These are phyloP conservation scores for Mythimna vitellina DNA, from an alignment of 2,888 invertebrate genomes.

Conservation along the genomic window DNA sequence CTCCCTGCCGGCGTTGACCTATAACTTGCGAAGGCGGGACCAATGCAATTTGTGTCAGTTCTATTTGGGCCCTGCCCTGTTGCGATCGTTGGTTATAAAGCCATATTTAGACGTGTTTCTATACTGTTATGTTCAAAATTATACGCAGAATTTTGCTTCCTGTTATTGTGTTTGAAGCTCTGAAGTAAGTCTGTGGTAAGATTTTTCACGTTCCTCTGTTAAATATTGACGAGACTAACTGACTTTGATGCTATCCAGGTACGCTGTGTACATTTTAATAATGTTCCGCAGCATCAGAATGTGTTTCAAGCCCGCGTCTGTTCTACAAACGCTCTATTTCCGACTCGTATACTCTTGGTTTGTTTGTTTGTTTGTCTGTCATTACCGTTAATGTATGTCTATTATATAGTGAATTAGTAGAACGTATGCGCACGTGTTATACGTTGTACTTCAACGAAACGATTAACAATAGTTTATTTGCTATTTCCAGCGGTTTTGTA, in stretches of 20 bases:
- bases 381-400: conserved; percentile 27
- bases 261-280: conserved; percentile 4
- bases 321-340: conserved; percentile 50
- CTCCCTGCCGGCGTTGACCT: conserved; percentile 28
- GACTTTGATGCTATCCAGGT: conserved; percentile 12
- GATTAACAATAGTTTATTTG: conserved; percentile 35
- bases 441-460: conserved; percentile 26
- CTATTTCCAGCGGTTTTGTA: conserved; percentile 1
- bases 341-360: conserved; percentile 7
- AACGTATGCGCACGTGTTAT: conserved; percentile 7
- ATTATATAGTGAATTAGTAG: conserved; percentile 18
- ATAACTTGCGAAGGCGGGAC: conserved; percentile 27
- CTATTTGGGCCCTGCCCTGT: conserved; percentile 45
- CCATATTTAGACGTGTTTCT: conserved; percentile 32
- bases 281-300: conserved; percentile 8
- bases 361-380: conserved; percentile 49
- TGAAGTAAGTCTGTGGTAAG: conserved; percentile 43
- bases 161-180: conserved; percentile 17
- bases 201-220: conserved; percentile 6
- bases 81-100: conserved; percentile 6
- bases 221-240: conserved; percentile 25
- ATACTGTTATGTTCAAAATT: neutral
- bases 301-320: conserved; percentile 7
- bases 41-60: conserved; percentile 50
- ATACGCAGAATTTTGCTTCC: conserved; percentile 11